These are phyloP conservation scores for Brachionus koreanus DNA, from an alignment of 1,140 invertebrate species.

Conservation along the genomic window DNA sequence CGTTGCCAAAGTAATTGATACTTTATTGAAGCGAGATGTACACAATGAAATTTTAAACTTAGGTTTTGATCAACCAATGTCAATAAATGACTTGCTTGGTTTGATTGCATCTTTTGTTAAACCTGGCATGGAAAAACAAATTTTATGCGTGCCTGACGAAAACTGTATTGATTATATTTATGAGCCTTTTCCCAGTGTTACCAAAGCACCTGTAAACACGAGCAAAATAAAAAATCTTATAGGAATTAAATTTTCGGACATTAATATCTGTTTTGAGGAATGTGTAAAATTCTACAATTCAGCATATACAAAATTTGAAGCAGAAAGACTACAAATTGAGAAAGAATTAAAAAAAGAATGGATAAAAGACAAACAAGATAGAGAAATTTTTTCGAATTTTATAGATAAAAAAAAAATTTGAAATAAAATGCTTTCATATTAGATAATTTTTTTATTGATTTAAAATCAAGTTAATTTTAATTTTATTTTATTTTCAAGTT, in stretches of 20 bases:
- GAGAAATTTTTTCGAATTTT: not conserved
- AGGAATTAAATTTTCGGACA: slow-evolving; percentile 55
- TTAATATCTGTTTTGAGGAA: slow-evolving; percentile 51
- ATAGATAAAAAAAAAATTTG: not conserved
- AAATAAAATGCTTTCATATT: too few relatives aligned
- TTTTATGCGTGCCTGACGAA: slow-evolving; percentile 46
- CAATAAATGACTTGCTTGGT: slow-evolving; percentile 49
- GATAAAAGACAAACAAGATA: slow-evolving; percentile 29
- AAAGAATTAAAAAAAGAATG: slow-evolving; percentile 44
- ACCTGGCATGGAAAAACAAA: slow-evolving; percentile 45
- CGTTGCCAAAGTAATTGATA: slow-evolving; percentile 55
- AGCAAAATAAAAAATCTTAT: slow-evolving; percentile 53
- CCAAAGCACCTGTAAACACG: slow-evolving; percentile 55
- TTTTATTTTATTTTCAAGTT: too few relatives aligned
- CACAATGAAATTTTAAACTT: slow-evolving; percentile 59
- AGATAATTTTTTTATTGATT: too few relatives aligned
- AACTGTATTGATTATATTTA: slow-evolving; percentile 20
- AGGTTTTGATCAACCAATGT: slow-evolving; percentile 50
- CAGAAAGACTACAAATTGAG: slow-evolving; percentile 47
- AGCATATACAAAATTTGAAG: slow-evolving; percentile 48
- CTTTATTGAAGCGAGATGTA: slow-evolving; percentile 47
- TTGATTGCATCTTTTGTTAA: slow-evolving; percentile 49
- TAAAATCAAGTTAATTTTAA: too few relatives aligned
- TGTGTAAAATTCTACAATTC: slow-evolving; percentile 58
- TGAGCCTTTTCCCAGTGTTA: slow-evolving; percentile 59